Percentiles rank a stretch among this genome's conserved stretches.
Evolutionary conservation across 2,888 invertebrate genomes (phyloP).

Genomic region (Litoditis marina): DNA sequence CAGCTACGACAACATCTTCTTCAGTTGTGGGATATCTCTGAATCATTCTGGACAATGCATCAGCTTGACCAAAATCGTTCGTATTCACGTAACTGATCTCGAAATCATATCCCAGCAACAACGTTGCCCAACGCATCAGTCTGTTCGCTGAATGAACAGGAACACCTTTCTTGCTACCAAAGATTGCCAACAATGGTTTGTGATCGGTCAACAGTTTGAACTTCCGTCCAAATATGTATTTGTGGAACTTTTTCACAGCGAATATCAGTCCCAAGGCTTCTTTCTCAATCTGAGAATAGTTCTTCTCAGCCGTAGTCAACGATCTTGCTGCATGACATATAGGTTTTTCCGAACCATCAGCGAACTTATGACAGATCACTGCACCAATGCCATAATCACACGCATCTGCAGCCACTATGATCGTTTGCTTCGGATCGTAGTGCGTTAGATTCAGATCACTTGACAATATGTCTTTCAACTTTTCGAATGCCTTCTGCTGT

Average conservation of each 20-base stretch:
- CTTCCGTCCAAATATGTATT: slow-evolving; percentile 62
- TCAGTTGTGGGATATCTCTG: too few species aligned
- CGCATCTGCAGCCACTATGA: slow-evolving; percentile 63
- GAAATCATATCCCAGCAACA: slow-evolving; percentile 61
- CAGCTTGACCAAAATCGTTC: slow-evolving; percentile 55
- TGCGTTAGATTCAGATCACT: slow-evolving; percentile 53
- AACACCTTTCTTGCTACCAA: slow-evolving; percentile 38
- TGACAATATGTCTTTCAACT: too few species aligned
- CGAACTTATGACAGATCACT: slow-evolving; percentile 36
- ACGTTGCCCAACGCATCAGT: slow-evolving; percentile 51
- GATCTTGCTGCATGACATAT: slow-evolving; percentile 27
- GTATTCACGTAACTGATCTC: slow-evolving; percentile 55
- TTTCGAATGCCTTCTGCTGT: too few species aligned
- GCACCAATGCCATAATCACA: slow-evolving; percentile 59
- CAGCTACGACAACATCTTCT: too few species aligned
- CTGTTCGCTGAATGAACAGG: slow-evolving; percentile 53
- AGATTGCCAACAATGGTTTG: slow-evolving; percentile 59
- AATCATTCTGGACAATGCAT: slow-evolving; percentile 56
- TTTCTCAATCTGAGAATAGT: slow-evolving; percentile 50
- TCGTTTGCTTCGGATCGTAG: slow-evolving; percentile 51
- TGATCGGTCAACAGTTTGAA: slow-evolving; percentile 60
- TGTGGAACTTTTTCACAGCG: slow-evolving; percentile 62
- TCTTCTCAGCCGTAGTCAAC: slow-evolving; percentile 29
- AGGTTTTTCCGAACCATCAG: slow-evolving; percentile 48
- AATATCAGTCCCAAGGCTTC: slow-evolving; percentile 62